These are phyloP conservation scores for Orientallactaga sibirica DNA, from an alignment of 2,797 vertebrate genomes.

Conservation along the genomic window DNA sequence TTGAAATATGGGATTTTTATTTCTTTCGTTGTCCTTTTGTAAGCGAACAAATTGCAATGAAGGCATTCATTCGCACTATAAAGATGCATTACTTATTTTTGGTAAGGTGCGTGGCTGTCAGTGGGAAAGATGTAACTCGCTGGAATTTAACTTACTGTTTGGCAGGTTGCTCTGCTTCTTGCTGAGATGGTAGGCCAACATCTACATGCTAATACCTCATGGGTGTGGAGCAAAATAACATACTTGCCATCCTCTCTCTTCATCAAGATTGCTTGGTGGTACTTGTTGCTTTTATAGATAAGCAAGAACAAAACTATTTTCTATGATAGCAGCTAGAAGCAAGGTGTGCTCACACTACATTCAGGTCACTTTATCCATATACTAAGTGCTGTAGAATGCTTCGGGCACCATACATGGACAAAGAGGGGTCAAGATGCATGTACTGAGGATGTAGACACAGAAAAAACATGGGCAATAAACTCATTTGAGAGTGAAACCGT, in stretches of 20 bases:
- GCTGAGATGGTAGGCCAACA: background rate
- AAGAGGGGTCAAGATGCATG: background rate
- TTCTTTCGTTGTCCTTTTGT: constrained; percentile 28
- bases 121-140: background rate
- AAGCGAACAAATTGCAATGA: background rate
- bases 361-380: background rate
- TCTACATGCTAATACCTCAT: background rate
- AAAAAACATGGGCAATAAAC: background rate
- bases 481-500: background rate
- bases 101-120: background rate
- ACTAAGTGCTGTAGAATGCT: background rate
- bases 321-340: background rate
- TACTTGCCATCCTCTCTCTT: background rate
- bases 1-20: constrained; percentile 26
- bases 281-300: constrained; percentile 25
- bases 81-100: no score
- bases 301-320: constrained; percentile 16
- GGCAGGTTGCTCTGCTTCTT: background rate
- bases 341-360: background rate
- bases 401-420: background rate
- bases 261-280: background rate
- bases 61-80: no score
- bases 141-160: constrained; percentile 41
- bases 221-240: background rate
- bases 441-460: background rate